Base-by-base conservation (phyloP, 2,888 invertebrate species). In the Trachelus troglodyta region DNA sequence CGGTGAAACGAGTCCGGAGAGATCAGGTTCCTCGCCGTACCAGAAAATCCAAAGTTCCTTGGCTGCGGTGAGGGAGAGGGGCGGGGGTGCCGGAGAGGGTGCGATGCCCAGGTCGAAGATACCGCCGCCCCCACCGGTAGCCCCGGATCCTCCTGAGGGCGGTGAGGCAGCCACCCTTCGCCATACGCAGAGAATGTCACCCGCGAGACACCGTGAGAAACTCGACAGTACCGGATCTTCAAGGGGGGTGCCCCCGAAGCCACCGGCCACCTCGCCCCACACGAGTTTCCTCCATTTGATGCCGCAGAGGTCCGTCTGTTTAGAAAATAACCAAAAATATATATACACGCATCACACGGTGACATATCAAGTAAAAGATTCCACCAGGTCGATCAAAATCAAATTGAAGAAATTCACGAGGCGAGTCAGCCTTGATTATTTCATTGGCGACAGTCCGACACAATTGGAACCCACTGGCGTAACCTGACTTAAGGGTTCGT, bases 31-130 rank as follows among this genome's bases (percentile, higher is more conserved):
- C 92, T 98, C 98, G 90, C 98, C 98, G 93, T 99, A 99, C 99
- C 99, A 99, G 94, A 99, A 99, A 92, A 99, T 97, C 99, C 99
- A 99, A 81, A 99, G 94, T 92, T 99, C 99, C 93, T 99, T 99
- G 92, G 97, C 96, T 89, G 97, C 96, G 91, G 96, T 95, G 87
- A 97, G 94, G 87, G 96, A 96, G 88, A 97, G 94, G 84, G 97
- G 96, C 90, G 96, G 96, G 90, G 95, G 95, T 85, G 93, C 93
- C 83, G 92, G 92, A 91, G 93, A 93, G 89, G 92, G 94, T 90
- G 93, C 94, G 81, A 91, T 90, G 78, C 90, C 92, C 86, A 92
- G 87, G 86, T 93, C 93, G 90, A 92, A 92, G 85, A 92, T 90
- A 76, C 92, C 92, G 83, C 89, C 90, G 76, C 85, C 85, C 76